Evolutionary conservation across 2,113 vertebrate genomes (phyloP).

Genomic region (Collichthys lucidus): DNA sequence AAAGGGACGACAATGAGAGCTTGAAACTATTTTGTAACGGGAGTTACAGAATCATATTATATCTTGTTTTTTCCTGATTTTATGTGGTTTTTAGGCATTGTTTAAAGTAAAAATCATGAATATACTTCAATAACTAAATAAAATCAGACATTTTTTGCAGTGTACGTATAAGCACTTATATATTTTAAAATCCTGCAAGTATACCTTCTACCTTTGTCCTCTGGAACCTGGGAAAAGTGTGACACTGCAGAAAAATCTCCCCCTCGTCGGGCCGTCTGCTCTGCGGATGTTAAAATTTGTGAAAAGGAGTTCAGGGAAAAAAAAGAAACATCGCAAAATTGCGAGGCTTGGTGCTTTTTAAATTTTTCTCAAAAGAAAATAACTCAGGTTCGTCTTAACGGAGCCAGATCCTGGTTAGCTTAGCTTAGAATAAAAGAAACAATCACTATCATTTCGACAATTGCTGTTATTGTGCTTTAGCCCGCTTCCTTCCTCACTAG

Average conservation of each 20-base stretch:
- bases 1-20: neutral
- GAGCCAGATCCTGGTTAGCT: neutral
- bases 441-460: neutral
- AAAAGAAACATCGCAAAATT: neutral
- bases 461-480: constrained; percentile 22
- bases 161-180: no score
- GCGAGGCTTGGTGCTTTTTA: neutral
- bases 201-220: neutral
- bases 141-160: neutral
- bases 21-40: neutral
- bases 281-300: neutral
- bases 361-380: neutral
- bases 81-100: neutral
- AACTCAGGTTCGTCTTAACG: neutral
- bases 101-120: neutral
- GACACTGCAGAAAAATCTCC: neutral
- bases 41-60: neutral
- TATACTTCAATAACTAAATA: neutral
- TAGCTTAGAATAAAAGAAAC: neutral
- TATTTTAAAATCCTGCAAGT: neutral
- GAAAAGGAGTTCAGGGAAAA: neutral
- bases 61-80: neutral
- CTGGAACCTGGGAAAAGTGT: neutral
- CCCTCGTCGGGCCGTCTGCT: neutral
- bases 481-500: constrained; percentile 3